phyloP scores from a whole-genome alignment of 2,113 vertebrate species.

The Symphodus melops region DNA sequence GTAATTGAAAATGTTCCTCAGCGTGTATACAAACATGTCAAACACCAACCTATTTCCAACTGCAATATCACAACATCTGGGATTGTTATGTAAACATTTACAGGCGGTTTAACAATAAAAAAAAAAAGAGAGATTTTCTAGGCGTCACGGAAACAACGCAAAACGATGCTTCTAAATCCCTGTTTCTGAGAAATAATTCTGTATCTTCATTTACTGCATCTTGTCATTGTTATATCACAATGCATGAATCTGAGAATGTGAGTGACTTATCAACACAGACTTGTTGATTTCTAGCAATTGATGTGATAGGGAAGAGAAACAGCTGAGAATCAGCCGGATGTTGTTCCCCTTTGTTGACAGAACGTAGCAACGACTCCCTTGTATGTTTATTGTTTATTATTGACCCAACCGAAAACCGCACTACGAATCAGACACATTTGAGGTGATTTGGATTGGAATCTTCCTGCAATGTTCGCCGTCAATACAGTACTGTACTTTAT shows the following conservation, averaged over 20 bases:
- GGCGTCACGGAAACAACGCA: slow-evolving; percentile 10
- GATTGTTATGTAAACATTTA: slow-evolving; percentile 53
- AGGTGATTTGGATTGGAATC: neutral
- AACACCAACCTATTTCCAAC: slow-evolving; percentile 35
- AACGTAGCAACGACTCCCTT: neutral
- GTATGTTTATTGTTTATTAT: neutral
- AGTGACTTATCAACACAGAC: neutral
- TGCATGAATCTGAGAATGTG: neutral
- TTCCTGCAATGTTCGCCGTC: neutral
- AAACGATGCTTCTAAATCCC: neutral
- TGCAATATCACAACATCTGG: slow-evolving; percentile 44
- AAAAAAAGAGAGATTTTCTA: slow-evolving; percentile 11
- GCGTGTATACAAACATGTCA: slow-evolving; percentile 5
- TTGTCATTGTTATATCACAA: slow-evolving; percentile 15
- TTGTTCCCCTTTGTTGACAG: neutral
- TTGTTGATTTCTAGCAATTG: neutral
- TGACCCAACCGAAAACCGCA: neutral
- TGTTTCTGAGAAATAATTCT: slow-evolving; percentile 11
- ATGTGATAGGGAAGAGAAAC: neutral
- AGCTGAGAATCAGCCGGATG: neutral
- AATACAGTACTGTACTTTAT: slow-evolving; percentile 7
- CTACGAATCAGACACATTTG: neutral
- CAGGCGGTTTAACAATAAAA: slow-evolving; percentile 15
- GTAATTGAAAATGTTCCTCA: neutral
- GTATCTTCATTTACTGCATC: neutral